phyloP scores from a whole-genome alignment of 2,888 invertebrate genomes.

The Lagria hirta region DNA sequence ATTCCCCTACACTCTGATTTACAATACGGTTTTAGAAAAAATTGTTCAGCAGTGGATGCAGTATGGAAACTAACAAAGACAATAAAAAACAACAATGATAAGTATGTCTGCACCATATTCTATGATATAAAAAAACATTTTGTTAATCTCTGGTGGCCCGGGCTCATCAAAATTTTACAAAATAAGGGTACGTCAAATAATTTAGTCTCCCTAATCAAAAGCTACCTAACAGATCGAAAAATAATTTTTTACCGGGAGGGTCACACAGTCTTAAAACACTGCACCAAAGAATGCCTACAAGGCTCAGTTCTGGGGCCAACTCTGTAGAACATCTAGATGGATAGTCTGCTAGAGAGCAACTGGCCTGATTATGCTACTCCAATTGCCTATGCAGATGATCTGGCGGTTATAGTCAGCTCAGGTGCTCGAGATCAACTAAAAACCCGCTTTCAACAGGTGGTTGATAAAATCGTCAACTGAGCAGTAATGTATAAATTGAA shows the following conservation, averaged over 20 bases:
- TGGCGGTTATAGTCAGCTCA: background rate
- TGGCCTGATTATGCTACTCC: background rate
- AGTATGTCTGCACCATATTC: conserved; percentile 7
- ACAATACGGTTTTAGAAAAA: conserved; percentile 4
- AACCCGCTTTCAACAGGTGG: background rate
- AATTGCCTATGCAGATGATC: conserved; percentile 4
- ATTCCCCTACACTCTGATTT: background rate
- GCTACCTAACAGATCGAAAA: conserved; percentile 11
- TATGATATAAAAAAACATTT: conserved; percentile 14
- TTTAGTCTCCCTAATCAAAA: conserved; percentile 2
- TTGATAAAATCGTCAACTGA: conserved; percentile 2
- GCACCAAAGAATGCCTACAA: too few species aligned
- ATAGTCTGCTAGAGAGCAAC: too few species aligned
- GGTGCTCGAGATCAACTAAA: background rate
- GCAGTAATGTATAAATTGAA: conserved; percentile 3
- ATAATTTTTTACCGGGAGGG: too few species aligned
- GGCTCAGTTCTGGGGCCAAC: too few species aligned
- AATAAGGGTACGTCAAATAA: background rate
- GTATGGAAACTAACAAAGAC: background rate
- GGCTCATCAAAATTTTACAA: conserved; percentile 1
- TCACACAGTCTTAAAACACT: too few species aligned
- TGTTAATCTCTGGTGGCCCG: conserved; percentile 18
- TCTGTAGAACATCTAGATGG: too few species aligned
- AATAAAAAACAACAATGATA: background rate
- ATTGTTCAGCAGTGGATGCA: conserved; percentile 1